Percentiles rank a stretch among this genome's conserved stretches.
phyloP scores from a whole-genome alignment of 2,797 vertebrate genomes.

The Chaunax sp. region DNA sequence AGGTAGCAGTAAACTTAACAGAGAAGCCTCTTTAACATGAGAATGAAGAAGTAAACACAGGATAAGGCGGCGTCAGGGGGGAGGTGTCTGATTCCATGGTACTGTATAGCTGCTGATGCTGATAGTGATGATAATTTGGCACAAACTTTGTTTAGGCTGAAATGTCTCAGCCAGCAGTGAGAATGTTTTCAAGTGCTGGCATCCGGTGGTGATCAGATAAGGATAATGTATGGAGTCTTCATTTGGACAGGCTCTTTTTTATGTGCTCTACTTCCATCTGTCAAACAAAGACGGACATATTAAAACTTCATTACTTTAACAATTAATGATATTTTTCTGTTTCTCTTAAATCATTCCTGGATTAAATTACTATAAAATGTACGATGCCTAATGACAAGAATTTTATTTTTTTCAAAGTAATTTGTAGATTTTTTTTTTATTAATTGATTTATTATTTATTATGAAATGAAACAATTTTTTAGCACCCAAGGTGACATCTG shows the following conservation, averaged over 20 bases:
- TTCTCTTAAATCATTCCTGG: too few species aligned
- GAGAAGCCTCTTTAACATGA: slow-evolving; percentile 75
- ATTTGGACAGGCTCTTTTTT: slow-evolving; percentile 96
- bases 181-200: slow-evolving; percentile 74
- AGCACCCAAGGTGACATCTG: too few species aligned
- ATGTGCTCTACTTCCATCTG: slow-evolving; percentile 99
- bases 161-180: slow-evolving; percentile 81
- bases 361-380: not conserved
- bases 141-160: slow-evolving; percentile 90
- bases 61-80: slow-evolving; percentile 61
- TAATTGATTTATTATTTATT: too few species aligned
- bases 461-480: too few species aligned
- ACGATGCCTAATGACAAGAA: too few species aligned
- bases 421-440: too few species aligned
- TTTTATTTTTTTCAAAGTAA: too few species aligned
- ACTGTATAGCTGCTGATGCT: slow-evolving; percentile 55
- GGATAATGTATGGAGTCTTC: slow-evolving; percentile 63
- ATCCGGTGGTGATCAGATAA: slow-evolving; percentile 54
- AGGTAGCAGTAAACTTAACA: slow-evolving; percentile 79
- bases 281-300: slow-evolving; percentile 20
- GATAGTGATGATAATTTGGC: slow-evolving; percentile 88
- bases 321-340: not conserved
- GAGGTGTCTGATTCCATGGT: slow-evolving; percentile 61
- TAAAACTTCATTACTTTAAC: not conserved
- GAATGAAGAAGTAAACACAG: slow-evolving; percentile 64